Evolutionary conservation across 2,888 invertebrate genomes (phyloP).

Genomic region (Aromia moschata): DNA sequence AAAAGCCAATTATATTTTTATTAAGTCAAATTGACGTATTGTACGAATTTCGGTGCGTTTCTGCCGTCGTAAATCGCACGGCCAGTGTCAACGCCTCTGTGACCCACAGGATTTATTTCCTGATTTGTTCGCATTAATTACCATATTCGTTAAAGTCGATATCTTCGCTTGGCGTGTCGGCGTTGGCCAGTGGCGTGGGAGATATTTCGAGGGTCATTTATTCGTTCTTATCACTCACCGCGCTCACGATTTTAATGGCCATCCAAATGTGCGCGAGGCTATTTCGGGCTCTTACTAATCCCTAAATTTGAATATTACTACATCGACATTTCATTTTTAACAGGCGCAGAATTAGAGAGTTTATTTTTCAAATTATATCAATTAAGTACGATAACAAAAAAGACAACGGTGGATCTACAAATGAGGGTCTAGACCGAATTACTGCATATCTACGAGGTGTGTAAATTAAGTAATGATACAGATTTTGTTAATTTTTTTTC

Average conservation of each 20-base stretch:
- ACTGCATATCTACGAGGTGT: too few relatives aligned
- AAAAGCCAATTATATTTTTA: constrained; percentile 9
- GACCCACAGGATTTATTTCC: constrained; percentile 19
- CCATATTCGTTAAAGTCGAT: constrained; percentile 19
- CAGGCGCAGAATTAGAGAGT: too few relatives aligned
- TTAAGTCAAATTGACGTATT: constrained; percentile 1
- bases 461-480: too few relatives aligned
- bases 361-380: too few relatives aligned
- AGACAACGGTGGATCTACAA: too few relatives aligned
- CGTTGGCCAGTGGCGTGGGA: constrained; percentile 2
- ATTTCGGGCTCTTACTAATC: not conserved
- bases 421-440: too few relatives aligned
- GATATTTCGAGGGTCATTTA: constrained; percentile 2
- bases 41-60: constrained; percentile 10
- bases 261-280: not conserved
- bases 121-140: constrained; percentile 19
- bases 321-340: too few relatives aligned
- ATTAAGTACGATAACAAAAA: too few relatives aligned
- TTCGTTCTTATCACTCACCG: not conserved
- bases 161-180: constrained; percentile 10
- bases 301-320: not conserved
- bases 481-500: too few relatives aligned
- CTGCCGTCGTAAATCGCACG: constrained; percentile 5
- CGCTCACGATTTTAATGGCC: not conserved
- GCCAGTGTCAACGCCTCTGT: constrained; percentile 17